Evolutionary conservation across 1,140 invertebrate genomes (phyloP).

Genomic region (Caenorhabditis latens): DNA sequence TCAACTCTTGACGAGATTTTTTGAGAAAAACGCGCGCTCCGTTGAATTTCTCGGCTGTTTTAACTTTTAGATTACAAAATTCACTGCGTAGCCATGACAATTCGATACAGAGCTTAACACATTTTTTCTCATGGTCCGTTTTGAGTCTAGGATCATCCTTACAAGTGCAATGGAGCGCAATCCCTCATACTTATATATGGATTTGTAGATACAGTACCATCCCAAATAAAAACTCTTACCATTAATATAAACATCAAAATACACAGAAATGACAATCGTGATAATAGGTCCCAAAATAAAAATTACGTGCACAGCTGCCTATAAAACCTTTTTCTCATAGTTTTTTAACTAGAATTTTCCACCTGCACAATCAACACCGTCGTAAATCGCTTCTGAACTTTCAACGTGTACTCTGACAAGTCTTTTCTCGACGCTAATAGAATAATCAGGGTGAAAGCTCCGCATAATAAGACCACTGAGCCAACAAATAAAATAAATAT

Average conservation of each 20-base stretch:
- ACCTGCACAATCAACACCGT: constrained; percentile 1
- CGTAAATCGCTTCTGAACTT: constrained; percentile 1
- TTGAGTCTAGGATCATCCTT: no score
- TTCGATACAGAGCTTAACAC: no score
- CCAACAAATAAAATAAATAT: background rate
- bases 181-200: no score
- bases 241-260: background rate
- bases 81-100: no score
- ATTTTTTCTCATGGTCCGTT: no score
- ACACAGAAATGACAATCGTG: background rate
- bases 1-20: no score
- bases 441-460: background rate
- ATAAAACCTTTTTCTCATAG: background rate
- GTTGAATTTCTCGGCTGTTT: no score
- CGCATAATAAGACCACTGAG: constrained; percentile 2
- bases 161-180: no score
- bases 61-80: no score
- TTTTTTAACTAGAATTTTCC: background rate
- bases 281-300: background rate
- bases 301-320: constrained; percentile 2
- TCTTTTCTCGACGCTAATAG: background rate
- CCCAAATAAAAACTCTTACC: background rate
- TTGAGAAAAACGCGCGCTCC: no score
- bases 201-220: no score
- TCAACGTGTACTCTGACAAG: background rate